These are phyloP conservation scores for Mesocricetus auratus DNA, from an alignment of 2,113 vertebrate genomes.

Conservation along the genomic window DNA sequence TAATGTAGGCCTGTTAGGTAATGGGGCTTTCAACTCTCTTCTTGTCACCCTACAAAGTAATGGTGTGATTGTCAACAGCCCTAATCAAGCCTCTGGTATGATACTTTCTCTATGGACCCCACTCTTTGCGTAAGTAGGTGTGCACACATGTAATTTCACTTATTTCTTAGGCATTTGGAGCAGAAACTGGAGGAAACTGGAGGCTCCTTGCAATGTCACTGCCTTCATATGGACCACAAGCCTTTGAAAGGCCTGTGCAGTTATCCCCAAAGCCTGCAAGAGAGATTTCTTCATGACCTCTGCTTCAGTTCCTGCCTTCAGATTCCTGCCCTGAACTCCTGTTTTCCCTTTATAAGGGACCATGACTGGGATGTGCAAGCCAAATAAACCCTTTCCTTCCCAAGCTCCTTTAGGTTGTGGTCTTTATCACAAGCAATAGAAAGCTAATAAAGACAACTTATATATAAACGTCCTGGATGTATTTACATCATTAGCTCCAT, in stretches of 20 bases:
- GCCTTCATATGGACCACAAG: background rate
- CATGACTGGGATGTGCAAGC: background rate
- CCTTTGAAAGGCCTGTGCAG: background rate
- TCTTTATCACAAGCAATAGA: background rate
- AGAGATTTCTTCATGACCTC: background rate
- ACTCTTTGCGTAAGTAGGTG: constrained; percentile 86
- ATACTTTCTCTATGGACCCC: constrained; percentile 89
- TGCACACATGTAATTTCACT: fast-evolving
- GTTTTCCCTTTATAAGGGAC: background rate
- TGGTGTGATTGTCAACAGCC: constrained; percentile 90
- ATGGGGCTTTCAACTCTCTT: constrained; percentile 7
- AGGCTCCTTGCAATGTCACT: background rate
- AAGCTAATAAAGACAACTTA: background rate
- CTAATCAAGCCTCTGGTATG: constrained; percentile 89
- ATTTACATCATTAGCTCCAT: background rate
- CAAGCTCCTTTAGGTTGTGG: background rate
- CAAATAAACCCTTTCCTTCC: background rate
- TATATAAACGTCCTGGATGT: background rate
- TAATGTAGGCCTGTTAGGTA: background rate
- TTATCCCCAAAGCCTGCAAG: background rate
- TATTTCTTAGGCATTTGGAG: background rate
- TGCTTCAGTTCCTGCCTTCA: background rate
- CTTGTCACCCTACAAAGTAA: constrained; percentile 81
- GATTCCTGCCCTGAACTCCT: background rate
- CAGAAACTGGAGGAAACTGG: background rate